phyloP scores from a whole-genome alignment of 2,797 vertebrate genomes.

The Sebastes miniatus region DNA sequence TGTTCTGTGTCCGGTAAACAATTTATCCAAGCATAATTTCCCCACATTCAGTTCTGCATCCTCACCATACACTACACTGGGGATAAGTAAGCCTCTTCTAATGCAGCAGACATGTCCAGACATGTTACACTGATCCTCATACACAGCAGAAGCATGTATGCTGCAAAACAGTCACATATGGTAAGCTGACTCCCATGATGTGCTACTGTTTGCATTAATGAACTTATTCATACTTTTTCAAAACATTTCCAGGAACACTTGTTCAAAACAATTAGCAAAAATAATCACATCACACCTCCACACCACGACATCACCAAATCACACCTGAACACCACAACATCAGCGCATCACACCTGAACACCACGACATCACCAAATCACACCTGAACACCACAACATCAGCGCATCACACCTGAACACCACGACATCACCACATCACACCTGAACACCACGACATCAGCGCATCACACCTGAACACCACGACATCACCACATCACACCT shows the following conservation, averaged over 20 bases:
- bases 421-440: no score
- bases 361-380: no score
- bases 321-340: no score
- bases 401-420: no score
- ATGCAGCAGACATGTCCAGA: conserved; percentile 74
- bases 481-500: no score
- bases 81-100: conserved; percentile 24
- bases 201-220: background rate
- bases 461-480: no score
- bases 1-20: conserved; percentile 15
- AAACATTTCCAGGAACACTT: background rate
- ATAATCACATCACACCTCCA: background rate
- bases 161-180: conserved; percentile 18
- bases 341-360: no score
- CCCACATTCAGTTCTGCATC: conserved; percentile 20
- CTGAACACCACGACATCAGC: no score
- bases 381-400: no score
- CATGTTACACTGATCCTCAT: conserved; percentile 58
- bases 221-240: background rate
- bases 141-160: conserved; percentile 13
- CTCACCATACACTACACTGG: conserved; percentile 10
- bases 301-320: no score
- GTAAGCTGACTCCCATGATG: background rate
- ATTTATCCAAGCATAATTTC: conserved; percentile 42
- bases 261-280: background rate